Base-by-base conservation (phyloP, 2,797 vertebrate genomes). In the Luscinia luscinia region DNA sequence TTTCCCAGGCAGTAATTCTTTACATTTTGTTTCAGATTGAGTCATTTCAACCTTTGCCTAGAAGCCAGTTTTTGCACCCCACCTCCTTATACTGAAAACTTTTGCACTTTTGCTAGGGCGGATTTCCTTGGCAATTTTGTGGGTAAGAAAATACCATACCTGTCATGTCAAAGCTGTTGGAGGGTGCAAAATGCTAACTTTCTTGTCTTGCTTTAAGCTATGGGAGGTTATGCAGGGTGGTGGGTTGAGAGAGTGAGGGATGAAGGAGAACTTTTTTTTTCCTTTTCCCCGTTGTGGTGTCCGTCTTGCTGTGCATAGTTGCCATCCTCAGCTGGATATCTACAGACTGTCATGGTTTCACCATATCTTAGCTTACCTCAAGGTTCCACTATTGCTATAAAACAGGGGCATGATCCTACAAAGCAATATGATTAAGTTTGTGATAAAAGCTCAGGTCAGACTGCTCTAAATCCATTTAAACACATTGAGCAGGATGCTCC, bases 11-110 rank as follows among this genome's bases (percentile, higher is more conserved):
- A 87, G 88, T 96, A 96, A 95, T 96, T 94, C 85, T 95, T 96
- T 94, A 95, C 94, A 94, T 94, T 96, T 97, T 96, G 79, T 94
- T 93, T 96, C 91, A 95, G 69, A 96, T 76, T 96, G 96, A 96
- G 96, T 96, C 87, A 88, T 94, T 97, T 97, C 96, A 96, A 97
- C 87, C 85, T 95, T 97, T 97, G 89, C 91, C 95, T 97, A 92
- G 63, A 91, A 95, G 81, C 92, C 89, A 93, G 67, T 96, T 97
- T 95, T 79, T 97, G 90, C 85, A 87, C 57, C 83, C 81, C 94
- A 95, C 92, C 84, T 94, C 92, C 90, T 93, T 93, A 52, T 63
- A 58, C 77, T 92, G 91, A 90, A 95, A 97, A 95, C 92, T 96
- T 95, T 72, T 95, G 86, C 90, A 94, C 88, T 96, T 97, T 95